Conservation (phyloP, 2,888 invertebrate genomes). For the Ormyrus rosae region DNA sequence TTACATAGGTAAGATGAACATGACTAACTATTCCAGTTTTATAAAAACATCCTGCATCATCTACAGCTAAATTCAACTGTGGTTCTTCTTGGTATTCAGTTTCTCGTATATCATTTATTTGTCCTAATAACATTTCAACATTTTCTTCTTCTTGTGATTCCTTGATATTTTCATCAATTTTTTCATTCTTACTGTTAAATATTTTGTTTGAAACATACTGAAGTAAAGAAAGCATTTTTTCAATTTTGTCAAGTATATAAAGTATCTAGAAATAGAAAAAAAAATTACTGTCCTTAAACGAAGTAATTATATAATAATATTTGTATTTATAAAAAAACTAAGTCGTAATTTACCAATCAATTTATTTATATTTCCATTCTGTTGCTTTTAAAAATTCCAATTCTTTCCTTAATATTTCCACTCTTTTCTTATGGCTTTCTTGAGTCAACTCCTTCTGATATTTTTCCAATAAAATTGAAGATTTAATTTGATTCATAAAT, state of each 20-base stretch:
- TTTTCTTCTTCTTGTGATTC: conserved; percentile 8
- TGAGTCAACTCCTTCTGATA: conserved; percentile 79
- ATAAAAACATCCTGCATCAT: conserved; percentile 63
- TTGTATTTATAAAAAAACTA: background rate
- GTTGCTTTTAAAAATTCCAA: conserved; percentile 87
- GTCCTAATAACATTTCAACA: conserved; percentile 26
- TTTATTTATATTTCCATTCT: conserved; percentile 82
- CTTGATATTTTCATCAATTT: background rate
- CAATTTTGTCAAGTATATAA: conserved; percentile 50
- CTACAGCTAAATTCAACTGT: conserved; percentile 29
- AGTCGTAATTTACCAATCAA: no score
- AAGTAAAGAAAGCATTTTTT: conserved; percentile 76
- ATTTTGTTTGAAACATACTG: conserved; percentile 34
- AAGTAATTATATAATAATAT: background rate
- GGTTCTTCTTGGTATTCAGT: conserved; percentile 39
- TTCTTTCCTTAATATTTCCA: conserved; percentile 85
- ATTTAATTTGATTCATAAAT: conserved; percentile 78
- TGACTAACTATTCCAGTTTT: conserved; percentile 80
- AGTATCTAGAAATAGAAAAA: background rate
- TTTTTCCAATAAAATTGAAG: conserved; percentile 78
- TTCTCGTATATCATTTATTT: conserved; percentile 41
- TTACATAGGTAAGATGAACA: conserved; percentile 76
- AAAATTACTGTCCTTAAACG: background rate
- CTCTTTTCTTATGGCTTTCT: conserved; percentile 84
- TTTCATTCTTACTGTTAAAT: conserved; percentile 4